Percentiles rank a stretch among this genome's conserved stretches.
Evolutionary conservation across 2,888 invertebrate genomes (phyloP).

Genomic region (Caenorhabditis sp.): DNA sequence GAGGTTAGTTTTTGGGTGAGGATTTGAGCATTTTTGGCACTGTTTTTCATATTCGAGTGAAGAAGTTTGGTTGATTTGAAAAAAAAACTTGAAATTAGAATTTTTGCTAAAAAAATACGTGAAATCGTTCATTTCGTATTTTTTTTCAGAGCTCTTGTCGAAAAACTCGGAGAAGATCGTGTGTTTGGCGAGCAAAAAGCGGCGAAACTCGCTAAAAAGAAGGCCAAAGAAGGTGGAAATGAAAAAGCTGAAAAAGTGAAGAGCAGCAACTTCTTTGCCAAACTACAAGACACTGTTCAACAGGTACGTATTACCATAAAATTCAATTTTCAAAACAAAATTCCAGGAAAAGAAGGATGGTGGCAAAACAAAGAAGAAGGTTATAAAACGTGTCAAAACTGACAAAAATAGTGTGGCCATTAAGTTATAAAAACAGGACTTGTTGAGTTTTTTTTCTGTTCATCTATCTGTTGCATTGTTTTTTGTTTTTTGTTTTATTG

Average conservation of each 20-base stretch:
- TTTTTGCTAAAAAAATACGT: background rate
- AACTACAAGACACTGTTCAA: slow-evolving; percentile 49
- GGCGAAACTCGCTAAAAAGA: slow-evolving; percentile 31
- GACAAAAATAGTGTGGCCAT: slow-evolving; percentile 39
- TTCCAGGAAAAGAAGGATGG: slow-evolving; percentile 37
- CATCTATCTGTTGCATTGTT: slow-evolving; percentile 6
- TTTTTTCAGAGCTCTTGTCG: slow-evolving; percentile 35
- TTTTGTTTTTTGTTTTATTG: slow-evolving; percentile 8
- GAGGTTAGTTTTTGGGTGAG: slow-evolving; percentile 71
- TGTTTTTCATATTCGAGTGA: too few relatives aligned
- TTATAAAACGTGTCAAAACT: slow-evolving; percentile 35
- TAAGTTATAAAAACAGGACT: slow-evolving; percentile 31
- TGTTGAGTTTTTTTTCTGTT: slow-evolving; percentile 10
- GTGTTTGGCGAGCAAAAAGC: slow-evolving; percentile 41
- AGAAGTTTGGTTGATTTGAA: too few relatives aligned
- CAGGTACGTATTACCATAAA: too few relatives aligned
- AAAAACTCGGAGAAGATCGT: slow-evolving; percentile 45
- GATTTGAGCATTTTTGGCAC: background rate
- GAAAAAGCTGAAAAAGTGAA: slow-evolving; percentile 22
- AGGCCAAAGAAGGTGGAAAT: slow-evolving; percentile 22
- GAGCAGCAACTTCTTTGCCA: slow-evolving; percentile 49
- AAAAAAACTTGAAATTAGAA: background rate
- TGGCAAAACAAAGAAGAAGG: slow-evolving; percentile 40
- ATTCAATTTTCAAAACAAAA: too few relatives aligned
- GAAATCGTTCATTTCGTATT: too few relatives aligned